Evolutionary conservation across 1,140 invertebrate species (phyloP).

Genomic region (Theocolax elegans): DNA sequence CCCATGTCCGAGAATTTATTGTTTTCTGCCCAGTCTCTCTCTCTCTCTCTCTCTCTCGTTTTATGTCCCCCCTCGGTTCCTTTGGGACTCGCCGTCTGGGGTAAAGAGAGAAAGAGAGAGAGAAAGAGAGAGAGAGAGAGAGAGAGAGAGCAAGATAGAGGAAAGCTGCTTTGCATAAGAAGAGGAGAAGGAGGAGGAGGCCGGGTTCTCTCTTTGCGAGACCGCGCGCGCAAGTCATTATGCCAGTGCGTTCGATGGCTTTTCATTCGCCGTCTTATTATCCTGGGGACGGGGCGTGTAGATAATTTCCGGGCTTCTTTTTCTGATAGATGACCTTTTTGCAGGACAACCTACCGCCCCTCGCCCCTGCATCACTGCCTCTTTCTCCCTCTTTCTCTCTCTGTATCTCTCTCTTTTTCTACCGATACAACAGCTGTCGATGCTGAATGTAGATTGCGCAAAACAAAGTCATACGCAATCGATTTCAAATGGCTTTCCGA

Average conservation of each 20-base stretch:
- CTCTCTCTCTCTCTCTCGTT: slow-evolving; percentile 17
- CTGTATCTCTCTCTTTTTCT: no score
- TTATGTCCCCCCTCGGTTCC: slow-evolving; percentile 19
- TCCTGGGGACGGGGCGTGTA: background rate
- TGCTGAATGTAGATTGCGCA: no score
- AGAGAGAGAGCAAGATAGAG: background rate
- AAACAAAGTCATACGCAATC: no score
- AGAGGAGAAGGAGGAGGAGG: background rate
- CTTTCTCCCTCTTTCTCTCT: background rate
- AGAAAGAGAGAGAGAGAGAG: background rate
- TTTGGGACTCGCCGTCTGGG: slow-evolving; percentile 16
- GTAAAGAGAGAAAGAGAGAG: background rate
- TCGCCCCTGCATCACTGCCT: no score
- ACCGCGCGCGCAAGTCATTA: slow-evolving; percentile 31
- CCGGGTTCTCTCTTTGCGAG: background rate
- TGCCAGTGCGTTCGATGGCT: slow-evolving; percentile 34
- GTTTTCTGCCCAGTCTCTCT: slow-evolving; percentile 17
- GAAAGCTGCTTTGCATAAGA: slow-evolving; percentile 33
- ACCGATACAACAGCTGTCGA: no score
- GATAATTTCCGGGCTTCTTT: slow-evolving; percentile 14
- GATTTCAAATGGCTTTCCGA: no score
- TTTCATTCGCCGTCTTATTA: slow-evolving; percentile 23
- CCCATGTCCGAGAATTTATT: slow-evolving; percentile 33
- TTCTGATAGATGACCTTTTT: background rate
- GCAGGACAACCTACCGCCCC: no score